Percentiles rank a stretch among this genome's conserved stretches.
These are phyloP conservation scores for Netelia melanura DNA, from an alignment of 2,888 invertebrate species.

Conservation along the genomic window DNA sequence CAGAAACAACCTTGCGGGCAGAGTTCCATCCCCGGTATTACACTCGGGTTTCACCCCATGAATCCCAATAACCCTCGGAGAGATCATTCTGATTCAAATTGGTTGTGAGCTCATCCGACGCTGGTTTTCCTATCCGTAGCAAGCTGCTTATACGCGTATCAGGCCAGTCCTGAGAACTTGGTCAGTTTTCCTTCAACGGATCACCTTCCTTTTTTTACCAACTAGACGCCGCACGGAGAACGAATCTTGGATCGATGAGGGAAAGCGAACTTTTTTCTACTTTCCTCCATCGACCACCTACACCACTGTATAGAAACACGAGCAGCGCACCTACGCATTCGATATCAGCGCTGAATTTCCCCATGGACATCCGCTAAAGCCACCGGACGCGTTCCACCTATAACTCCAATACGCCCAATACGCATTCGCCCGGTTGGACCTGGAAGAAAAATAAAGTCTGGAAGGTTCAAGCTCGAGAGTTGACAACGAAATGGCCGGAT, in stretches of 20 bases:
- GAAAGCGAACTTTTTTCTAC: constrained; percentile 30
- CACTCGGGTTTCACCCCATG: constrained; percentile 45
- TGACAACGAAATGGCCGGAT: no score
- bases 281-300: background rate
- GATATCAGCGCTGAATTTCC: constrained; percentile 56
- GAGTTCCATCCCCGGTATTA: constrained; percentile 31
- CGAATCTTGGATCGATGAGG: constrained; percentile 13
- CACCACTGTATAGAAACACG: background rate
- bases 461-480: no score
- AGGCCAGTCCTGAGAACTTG: constrained; percentile 12
- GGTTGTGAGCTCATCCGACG: constrained; percentile 27
- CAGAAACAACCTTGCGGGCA: constrained; percentile 5
- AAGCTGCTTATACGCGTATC: constrained; percentile 2
- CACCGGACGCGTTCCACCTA: background rate
- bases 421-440: no score
- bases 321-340: constrained; percentile 8
- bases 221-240: constrained; percentile 14
- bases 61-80: constrained; percentile 50
- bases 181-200: constrained; percentile 47
- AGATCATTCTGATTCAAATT: constrained; percentile 60
- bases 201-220: constrained; percentile 43
- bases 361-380: constrained; percentile 40
- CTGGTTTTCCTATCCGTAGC: background rate
- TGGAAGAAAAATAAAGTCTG: no score
- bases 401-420: background rate